Evolutionary conservation across 2,113 vertebrate genomes (phyloP), one percentile per base, ranked within the genome.

Genomic region (Urocynchramus pylzowi): DNA sequence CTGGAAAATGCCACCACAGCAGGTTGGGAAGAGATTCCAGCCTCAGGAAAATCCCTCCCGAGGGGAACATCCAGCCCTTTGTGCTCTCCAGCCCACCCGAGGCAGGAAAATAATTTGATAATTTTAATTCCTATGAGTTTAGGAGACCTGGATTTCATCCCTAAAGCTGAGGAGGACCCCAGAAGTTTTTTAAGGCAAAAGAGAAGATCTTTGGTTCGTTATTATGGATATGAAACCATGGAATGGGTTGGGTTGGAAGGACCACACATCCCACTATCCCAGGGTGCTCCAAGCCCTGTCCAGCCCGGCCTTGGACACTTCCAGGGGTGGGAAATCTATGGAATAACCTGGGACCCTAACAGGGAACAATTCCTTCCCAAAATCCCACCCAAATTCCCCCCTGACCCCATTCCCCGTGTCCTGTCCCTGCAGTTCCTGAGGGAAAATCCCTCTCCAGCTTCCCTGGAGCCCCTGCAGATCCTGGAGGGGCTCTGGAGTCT

Each of bases 151-250:
- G 4, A 20, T 20, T 50, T 49, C 4, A 2, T 16, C 16, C 2
- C 53, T 30, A 16, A 27, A 76, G 21, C 2, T 28, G 20, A 60
- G 23, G 26, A 35, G 47, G 60, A 65, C 30, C 9, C 20, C 15
- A 5, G 17, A 31, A 17, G 2, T 14, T 73, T 67, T 81, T 60
- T 16, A 10, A 52, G 47, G 9, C 0, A 2, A 56, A 76, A 79
- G 45, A 19, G 49, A 12, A 49, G 26, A 44, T 37, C 45, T 18
- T 52, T 4, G 31, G 6, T 9, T 35, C 1, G 0, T 24, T 41
- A 2, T n/a, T n/a, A 1, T 0, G 1, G 28, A 8, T 39, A 1
- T 24, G 53, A 28, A 74, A 30, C 20, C 16, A 1, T 13, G 33
- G 35, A 4, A 17, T 20, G 16, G 17, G 19, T 49, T 49, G 49